Percentiles rank a stretch among this genome's conserved stretches.
These are phyloP conservation scores for Oncopodura yosiiana DNA, from an alignment of 1,140 invertebrate species.

Conservation along the genomic window DNA sequence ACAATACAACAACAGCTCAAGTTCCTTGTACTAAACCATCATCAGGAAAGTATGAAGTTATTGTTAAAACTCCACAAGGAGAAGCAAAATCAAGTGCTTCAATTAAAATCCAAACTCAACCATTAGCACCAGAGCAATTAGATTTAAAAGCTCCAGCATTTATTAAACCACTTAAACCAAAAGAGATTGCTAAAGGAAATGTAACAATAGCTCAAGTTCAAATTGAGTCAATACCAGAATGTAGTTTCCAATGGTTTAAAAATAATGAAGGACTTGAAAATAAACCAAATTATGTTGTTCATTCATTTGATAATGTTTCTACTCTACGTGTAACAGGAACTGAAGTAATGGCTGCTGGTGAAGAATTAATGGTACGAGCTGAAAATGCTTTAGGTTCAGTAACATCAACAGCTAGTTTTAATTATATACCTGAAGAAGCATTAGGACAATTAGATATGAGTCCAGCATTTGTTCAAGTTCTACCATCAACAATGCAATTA, in stretches of 20 bases:
- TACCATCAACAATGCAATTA: constrained; percentile 42
- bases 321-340: constrained; percentile 68
- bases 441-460: constrained; percentile 37
- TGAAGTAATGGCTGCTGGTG: constrained; percentile 55
- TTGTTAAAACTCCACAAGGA: constrained; percentile 60
- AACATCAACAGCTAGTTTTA: constrained; percentile 66
- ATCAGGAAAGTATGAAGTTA: constrained; percentile 73
- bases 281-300: constrained; percentile 56
- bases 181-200: constrained; percentile 59
- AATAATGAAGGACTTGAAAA: constrained; percentile 49
- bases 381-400: constrained; percentile 79
- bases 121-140: background rate
- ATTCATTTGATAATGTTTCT: constrained; percentile 65
- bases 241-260: constrained; percentile 78
- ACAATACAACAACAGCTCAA: constrained; percentile 55
- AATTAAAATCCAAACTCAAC: constrained; percentile 46
- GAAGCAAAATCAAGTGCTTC: constrained; percentile 68
- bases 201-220: constrained; percentile 65
- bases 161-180: constrained; percentile 57
- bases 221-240: constrained; percentile 64
- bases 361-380: constrained; percentile 74
- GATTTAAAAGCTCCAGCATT: constrained; percentile 58
- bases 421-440: constrained; percentile 47
- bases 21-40: constrained; percentile 63
- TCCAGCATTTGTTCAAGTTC: constrained; percentile 11